Conservation (phyloP, 2,113 vertebrate genomes). For the Neotoma lepida region DNA sequence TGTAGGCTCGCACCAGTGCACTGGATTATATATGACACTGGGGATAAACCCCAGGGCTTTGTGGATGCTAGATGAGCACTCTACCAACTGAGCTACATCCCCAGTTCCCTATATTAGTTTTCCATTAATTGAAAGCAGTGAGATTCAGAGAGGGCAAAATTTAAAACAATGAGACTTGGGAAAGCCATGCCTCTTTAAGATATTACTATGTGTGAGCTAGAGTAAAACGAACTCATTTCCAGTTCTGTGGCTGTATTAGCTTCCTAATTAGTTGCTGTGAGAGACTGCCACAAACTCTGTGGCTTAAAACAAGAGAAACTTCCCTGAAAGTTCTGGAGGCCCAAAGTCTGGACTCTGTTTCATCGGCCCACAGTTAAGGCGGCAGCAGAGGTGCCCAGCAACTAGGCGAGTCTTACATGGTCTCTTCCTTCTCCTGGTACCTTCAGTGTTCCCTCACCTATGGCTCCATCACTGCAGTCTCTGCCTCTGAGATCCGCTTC, state of each 20-base stretch:
- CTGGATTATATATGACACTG: not conserved
- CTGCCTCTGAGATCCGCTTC: not conserved
- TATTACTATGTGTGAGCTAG: not conserved
- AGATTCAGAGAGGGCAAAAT: not conserved
- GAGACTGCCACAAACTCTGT: not conserved
- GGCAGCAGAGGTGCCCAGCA: not conserved
- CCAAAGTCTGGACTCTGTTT: not conserved
- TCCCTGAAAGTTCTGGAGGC: not conserved
- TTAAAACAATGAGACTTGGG: not conserved
- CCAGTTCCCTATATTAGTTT: not conserved
- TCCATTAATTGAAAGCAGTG: conserved; percentile 7
- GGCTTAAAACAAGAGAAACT: not conserved
- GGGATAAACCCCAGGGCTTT: not conserved
- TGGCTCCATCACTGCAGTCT: not conserved
- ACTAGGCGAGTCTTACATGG: no score
- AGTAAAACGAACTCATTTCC: not conserved
- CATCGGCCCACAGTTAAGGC: not conserved
- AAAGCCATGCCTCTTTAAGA: not conserved
- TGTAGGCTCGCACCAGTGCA: not conserved
- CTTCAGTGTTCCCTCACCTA: not conserved
- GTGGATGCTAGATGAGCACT: no score
- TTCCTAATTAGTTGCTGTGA: not conserved
- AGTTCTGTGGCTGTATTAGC: not conserved
- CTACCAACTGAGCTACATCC: not conserved
- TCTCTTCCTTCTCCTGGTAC: not conserved